Conservation (phyloP, 2,113 vertebrate species). For the Collichthys lucidus region DNA sequence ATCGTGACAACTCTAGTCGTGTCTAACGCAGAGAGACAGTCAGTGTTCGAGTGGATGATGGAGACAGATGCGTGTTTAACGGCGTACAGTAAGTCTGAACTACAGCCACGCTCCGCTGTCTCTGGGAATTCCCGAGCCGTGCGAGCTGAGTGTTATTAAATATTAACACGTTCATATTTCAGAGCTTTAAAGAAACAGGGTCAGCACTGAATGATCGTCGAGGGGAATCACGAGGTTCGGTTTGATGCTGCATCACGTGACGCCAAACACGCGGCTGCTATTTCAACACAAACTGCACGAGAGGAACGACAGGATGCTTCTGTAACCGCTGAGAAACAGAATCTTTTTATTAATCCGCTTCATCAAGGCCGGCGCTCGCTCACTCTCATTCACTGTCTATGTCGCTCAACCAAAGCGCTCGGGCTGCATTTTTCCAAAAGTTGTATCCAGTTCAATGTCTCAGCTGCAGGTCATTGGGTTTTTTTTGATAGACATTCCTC, state of each 20-base stretch:
- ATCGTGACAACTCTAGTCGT: too few relatives aligned
- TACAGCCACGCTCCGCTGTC: neutral
- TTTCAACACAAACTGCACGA: neutral
- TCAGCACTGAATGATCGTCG: slow-evolving; percentile 19
- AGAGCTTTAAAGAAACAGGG: slow-evolving; percentile 27
- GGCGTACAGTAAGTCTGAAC: neutral
- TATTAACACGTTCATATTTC: slow-evolving; percentile 44
- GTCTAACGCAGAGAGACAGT: neutral
- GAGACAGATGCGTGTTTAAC: slow-evolving; percentile 11
- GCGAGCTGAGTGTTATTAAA: slow-evolving; percentile 37
- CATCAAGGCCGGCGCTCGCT: too few relatives aligned
- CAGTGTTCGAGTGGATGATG: slow-evolving; percentile 2
- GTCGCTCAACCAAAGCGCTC: too few relatives aligned
- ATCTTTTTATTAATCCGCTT: too few relatives aligned
- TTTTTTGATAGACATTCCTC: too few relatives aligned
- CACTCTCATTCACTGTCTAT: too few relatives aligned
- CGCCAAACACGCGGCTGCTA: neutral
- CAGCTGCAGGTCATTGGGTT: too few relatives aligned
- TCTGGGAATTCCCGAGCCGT: slow-evolving; percentile 16
- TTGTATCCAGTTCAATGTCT: too few relatives aligned
- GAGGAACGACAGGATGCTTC: neutral
- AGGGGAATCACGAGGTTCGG: neutral
- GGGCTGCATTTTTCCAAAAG: too few relatives aligned
- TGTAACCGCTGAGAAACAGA: too few relatives aligned
- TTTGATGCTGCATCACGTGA: slow-evolving; percentile 3